Base-by-base conservation (phyloP, 2,113 vertebrate species). In the Ornithorhynchus anatinus region DNA sequence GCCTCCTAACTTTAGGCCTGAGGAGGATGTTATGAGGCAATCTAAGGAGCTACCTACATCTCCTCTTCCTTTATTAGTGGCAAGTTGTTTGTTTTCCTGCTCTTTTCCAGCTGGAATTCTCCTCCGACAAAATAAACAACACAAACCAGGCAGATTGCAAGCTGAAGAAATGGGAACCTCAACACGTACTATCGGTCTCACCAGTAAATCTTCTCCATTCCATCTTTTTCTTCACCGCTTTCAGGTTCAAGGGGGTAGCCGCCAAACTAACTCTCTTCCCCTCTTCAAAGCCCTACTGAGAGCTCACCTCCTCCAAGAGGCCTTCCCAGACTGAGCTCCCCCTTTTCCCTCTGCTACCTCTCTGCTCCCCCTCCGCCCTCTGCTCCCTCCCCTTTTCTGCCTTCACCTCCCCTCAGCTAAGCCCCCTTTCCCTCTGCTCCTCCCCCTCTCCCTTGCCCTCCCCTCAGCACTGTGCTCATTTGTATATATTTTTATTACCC, bases 141-240 rank as follows among this genome's bases (percentile, higher is more conserved):
- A 75, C 27, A 75, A 79, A 81, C 53, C 74, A 56, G 47, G 52
- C 47, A 72, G 72, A 63, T 38, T 58, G 58, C 19, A 70, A 61
- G 56, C 31, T 22, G 51, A 79, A 56, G 23, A 31, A 71, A 81
- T 54, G 56, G 20, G 25, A 79, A 36, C 31, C 48, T 8, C 52
- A 62, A 37, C 57, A 65, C 1, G 0, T 31, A 54, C 27, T 37
- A 16, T 4, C 38, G n/a, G 11, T 75, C 10, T 83, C 68, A 32
- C 14, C 80, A 37, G 29, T 65, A 71, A 65, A 8, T 35, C 51
- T 9, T 2, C 27, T 38, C 51, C 47, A 59, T 13, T 27, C 69
- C 43, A 13, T 35, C 10, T 53, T 72, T 60, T 65, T 9, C 16
- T 75, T 56, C 22, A 59, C 27, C 66, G 53, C 8, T 59, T 48